Percentiles rank a stretch among this genome's conserved stretches.
Evolutionary conservation across 2,113 vertebrate species (phyloP).

Genomic region (Centrocercus urophasianus): DNA sequence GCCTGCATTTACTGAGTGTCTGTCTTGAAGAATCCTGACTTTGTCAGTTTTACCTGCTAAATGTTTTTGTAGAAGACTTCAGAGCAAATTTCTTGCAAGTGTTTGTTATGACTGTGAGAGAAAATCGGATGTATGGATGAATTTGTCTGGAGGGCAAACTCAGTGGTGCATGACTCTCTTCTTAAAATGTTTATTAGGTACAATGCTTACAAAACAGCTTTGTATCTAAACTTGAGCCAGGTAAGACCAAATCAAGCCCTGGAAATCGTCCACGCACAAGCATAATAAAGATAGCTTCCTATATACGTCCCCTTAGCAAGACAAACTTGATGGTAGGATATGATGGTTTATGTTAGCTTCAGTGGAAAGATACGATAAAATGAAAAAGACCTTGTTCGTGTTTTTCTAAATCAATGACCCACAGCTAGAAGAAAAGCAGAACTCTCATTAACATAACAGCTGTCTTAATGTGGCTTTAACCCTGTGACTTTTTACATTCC

Average conservation of each 20-base stretch:
- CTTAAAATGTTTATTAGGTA: not conserved
- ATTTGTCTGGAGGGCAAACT: slow-evolving; percentile 40
- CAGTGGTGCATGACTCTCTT: not conserved
- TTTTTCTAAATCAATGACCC: slow-evolving; percentile 82
- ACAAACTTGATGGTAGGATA: not conserved
- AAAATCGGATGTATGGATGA: slow-evolving; percentile 20
- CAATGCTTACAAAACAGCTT: slow-evolving; percentile 12
- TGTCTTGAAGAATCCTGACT: not conserved
- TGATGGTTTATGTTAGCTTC: slow-evolving; percentile 47
- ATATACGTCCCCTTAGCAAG: not conserved
- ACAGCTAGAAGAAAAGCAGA: slow-evolving; percentile 75
- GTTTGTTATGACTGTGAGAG: not conserved
- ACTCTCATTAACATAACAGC: slow-evolving; percentile 86
- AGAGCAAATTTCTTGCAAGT: not conserved
- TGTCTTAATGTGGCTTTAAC: slow-evolving; percentile 91
- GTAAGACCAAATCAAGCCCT: not conserved
- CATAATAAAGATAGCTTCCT: not conserved
- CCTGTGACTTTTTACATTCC: slow-evolving; percentile 87
- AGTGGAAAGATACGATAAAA: slow-evolving; percentile 63
- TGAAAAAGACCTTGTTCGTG: slow-evolving; percentile 65
- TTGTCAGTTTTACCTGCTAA: not conserved
- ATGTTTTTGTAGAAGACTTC: not conserved
- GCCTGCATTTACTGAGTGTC: not conserved
- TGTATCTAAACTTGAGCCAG: not conserved
- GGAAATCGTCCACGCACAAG: not conserved